phyloP scores from a whole-genome alignment of 2,888 invertebrate genomes.

The Teleiodes luculella region DNA sequence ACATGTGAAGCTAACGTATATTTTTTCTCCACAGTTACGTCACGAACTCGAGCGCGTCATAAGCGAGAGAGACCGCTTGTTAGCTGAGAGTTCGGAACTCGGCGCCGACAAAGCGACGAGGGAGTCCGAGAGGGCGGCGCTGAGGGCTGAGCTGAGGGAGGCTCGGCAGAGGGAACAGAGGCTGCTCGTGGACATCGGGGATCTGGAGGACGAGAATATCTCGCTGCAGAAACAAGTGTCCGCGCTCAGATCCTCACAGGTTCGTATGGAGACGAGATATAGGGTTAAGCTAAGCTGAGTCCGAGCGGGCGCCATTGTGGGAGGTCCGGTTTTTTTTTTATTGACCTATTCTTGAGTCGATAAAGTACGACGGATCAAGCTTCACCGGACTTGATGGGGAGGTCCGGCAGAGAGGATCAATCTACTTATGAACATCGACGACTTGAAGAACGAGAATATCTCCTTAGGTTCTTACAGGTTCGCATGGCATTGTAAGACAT shows the following conservation, averaged over 20 bases:
- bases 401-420: too few species aligned
- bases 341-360: too few species aligned
- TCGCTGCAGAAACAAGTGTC: slow-evolving; percentile 98
- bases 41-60: slow-evolving; percentile 93
- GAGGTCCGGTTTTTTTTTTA: too few species aligned
- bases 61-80: slow-evolving; percentile 92
- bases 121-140: slow-evolving; percentile 88
- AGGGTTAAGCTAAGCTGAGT: not conserved
- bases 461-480: too few species aligned
- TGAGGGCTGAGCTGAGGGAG: slow-evolving; percentile 93
- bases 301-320: too few species aligned
- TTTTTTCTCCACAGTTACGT: slow-evolving; percentile 78
- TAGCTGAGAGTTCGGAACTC: slow-evolving; percentile 90
- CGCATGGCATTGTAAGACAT: too few species aligned
- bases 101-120: slow-evolving; percentile 89
- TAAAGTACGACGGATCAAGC: too few species aligned
- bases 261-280: slow-evolving; percentile 30
- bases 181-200: slow-evolving; percentile 94
- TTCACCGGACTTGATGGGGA: too few species aligned
- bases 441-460: too few species aligned
- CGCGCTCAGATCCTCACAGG: slow-evolving; percentile 94
- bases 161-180: slow-evolving; percentile 94
- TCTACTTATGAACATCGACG: too few species aligned
- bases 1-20: too few species aligned
- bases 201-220: slow-evolving; percentile 99